Evolutionary conservation across 2,113 vertebrate genomes (phyloP), one percentile per base, ranked within the genome.

Genomic region (Guaruba guarouba): DNA sequence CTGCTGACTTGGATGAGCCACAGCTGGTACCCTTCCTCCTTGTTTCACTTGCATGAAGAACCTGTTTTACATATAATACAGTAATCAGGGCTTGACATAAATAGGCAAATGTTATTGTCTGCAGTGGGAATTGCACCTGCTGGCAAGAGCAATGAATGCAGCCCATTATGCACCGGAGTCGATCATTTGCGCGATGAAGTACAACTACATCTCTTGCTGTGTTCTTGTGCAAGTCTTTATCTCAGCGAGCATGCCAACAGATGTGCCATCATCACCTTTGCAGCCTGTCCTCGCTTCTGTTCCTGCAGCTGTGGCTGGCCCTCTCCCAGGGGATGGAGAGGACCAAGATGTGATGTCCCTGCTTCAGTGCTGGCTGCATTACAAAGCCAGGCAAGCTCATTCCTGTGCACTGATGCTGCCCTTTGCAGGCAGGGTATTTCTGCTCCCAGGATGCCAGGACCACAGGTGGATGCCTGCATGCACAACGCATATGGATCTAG

Each of bases 11-110:
- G 48, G 37, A 75, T 90, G 85, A 90, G 33, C 92, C 90, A 94
- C 94, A 84, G 90, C 86, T 78, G 90, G 51, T 62, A 3, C 28
- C 17, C 6, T 3, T 9, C 33, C 28, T 0, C 39, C 85, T 54
- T 75, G 80, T 86, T 92, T 92, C 61, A 52, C 83, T 95, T 84
- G 86, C 61, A 63, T 78, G 81, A 83, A 92, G 88, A 86, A 75
- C 93, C 90, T 86, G 90, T 71, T 96, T 94, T 95, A 93, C 94
- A 95, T 96, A 95, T 88, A 94, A 95, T 83, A 92, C 86, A 97
- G 93, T 95, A 91, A 96, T 92, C 82, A 69, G 93, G 95, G 90
- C 92, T 95, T 86, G 96, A 94, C 93, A 93, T 88, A 86, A 93
- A 88, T 68, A 96, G 93, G 88, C 88, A 94, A 88, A 93, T 90